These are phyloP conservation scores for Caenorhabditis briggsae DNA, from an alignment of 1,140 invertebrate genomes.

Conservation along the genomic window DNA sequence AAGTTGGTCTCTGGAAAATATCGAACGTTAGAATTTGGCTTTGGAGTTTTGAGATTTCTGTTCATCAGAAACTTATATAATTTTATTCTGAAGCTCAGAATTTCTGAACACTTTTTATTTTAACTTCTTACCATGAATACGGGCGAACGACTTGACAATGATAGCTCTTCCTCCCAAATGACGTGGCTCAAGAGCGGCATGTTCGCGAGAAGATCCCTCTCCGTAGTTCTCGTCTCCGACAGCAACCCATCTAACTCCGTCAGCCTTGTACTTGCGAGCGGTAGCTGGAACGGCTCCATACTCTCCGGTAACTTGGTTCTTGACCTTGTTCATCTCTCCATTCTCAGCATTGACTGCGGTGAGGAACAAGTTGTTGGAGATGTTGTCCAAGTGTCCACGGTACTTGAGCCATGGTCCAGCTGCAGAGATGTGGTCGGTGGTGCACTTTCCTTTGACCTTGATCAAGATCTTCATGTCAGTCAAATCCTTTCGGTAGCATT, in stretches of 20 bases:
- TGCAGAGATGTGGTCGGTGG: slow-evolving; percentile 94
- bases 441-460: slow-evolving; percentile 82
- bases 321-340: slow-evolving; percentile 90
- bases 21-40: too few relatives aligned
- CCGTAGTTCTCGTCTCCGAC: slow-evolving; percentile 99
- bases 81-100: too few relatives aligned
- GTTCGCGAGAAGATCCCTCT: slow-evolving; percentile 90
- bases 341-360: slow-evolving; percentile 96
- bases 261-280: slow-evolving; percentile 92
- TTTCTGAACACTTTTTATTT: neutral
- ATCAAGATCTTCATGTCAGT: slow-evolving; percentile 91
- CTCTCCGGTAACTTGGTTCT: slow-evolving; percentile 85
- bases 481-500: slow-evolving; percentile 96
- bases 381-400: slow-evolving; percentile 98
- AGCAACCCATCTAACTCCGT: slow-evolving; percentile 89
- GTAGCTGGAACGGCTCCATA: slow-evolving; percentile 92
- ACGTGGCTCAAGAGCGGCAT: slow-evolving; percentile 95
- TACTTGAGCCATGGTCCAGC: slow-evolving; percentile 99
- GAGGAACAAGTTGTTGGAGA: slow-evolving; percentile 99
- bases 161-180: slow-evolving; percentile 91
- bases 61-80: too few relatives aligned
- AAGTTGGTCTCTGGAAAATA: slow-evolving; percentile 89
- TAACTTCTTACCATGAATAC: slow-evolving; percentile 86
- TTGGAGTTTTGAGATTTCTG: too few relatives aligned
- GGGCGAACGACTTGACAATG: slow-evolving; percentile 98